phyloP scores from a whole-genome alignment of 2,888 invertebrate genomes.

The Drosophila sordidula region DNA sequence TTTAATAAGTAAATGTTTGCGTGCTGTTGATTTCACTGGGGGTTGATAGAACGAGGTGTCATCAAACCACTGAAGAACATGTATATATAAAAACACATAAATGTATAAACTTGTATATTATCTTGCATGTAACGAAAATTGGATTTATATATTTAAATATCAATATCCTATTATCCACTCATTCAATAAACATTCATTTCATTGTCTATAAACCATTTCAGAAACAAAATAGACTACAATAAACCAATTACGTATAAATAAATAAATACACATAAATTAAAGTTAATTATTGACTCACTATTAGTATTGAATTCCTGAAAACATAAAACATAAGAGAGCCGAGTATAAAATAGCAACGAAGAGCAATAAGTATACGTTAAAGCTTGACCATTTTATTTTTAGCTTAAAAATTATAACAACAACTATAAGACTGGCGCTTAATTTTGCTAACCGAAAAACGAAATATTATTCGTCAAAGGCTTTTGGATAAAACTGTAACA shows the following conservation, averaged over 20 bases:
- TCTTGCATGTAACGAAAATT: not conserved
- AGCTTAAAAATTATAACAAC: not conserved
- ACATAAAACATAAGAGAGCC: too few relatives aligned
- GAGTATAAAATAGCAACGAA: too few relatives aligned
- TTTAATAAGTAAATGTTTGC: conserved; percentile 40
- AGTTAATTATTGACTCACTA: too few relatives aligned
- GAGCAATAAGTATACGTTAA: too few relatives aligned
- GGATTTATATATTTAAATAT: not conserved
- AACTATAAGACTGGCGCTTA: not conserved
- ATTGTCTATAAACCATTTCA: too few relatives aligned
- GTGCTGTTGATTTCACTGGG: conserved; percentile 9
- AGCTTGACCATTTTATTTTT: not conserved
- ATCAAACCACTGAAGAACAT: not conserved
- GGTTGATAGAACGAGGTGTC: not conserved
- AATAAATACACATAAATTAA: too few relatives aligned
- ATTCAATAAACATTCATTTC: not conserved
- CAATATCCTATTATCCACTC: not conserved
- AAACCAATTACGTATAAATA: too few relatives aligned
- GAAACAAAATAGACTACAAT: too few relatives aligned
- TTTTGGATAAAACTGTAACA: conserved; percentile 30
- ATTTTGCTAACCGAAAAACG: not conserved
- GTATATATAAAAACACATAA: not conserved
- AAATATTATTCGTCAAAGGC: conserved; percentile 2
- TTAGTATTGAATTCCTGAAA: too few relatives aligned
- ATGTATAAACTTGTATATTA: conserved; percentile 1